A percentile compares a stretch with the other conserved stretches of the same genome.
phyloP scores from a whole-genome alignment of 2,888 invertebrate genomes.

The Drosophila subsilvestris region DNA sequence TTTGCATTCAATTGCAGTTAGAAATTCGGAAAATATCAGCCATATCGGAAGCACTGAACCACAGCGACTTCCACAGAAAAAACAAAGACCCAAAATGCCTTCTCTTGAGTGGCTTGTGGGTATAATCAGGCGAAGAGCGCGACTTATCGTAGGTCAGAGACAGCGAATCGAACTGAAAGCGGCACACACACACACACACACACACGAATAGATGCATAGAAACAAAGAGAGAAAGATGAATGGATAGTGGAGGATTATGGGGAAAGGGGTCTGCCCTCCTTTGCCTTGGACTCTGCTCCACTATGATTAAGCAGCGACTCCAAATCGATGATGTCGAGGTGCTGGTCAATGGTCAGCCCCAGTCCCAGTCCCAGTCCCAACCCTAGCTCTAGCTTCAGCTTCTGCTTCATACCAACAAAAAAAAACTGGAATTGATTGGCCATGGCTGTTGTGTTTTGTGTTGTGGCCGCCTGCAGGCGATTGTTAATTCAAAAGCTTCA shows the following conservation, averaged over 20 bases:
- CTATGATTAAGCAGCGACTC: slow-evolving; percentile 69
- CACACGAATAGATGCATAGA: slow-evolving; percentile 50
- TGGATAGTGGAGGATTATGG: background rate
- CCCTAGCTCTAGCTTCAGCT: background rate
- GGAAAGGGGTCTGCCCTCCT: slow-evolving; percentile 3
- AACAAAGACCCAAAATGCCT: slow-evolving; percentile 27
- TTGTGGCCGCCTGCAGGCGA: slow-evolving; percentile 51
- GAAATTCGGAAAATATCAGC: slow-evolving; percentile 48
- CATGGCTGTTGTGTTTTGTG: slow-evolving; percentile 29
- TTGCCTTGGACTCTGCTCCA: slow-evolving; percentile 52
- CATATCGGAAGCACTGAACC: slow-evolving; percentile 26
- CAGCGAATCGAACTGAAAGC: slow-evolving; percentile 35
- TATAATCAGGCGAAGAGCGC: slow-evolving; percentile 68
- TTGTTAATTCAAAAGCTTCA: slow-evolving; percentile 73
- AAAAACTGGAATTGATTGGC: slow-evolving; percentile 55
- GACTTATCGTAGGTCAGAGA: slow-evolving; percentile 72
- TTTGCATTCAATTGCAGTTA: slow-evolving; percentile 51
- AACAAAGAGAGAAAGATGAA: slow-evolving; percentile 7
- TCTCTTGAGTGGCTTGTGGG: slow-evolving; percentile 38
- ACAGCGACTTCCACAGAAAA: slow-evolving; percentile 55
- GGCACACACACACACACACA: slow-evolving; percentile 45
- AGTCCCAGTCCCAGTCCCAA: slow-evolving; percentile 24
- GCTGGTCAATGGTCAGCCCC: slow-evolving; percentile 75
- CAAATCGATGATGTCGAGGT: slow-evolving; percentile 56
- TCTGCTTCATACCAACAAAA: too few species aligned